Percentiles rank a stretch among this genome's conserved stretches.
Conservation (phyloP, 2,888 invertebrate species). For the Drosophila fulvimacula region DNA sequence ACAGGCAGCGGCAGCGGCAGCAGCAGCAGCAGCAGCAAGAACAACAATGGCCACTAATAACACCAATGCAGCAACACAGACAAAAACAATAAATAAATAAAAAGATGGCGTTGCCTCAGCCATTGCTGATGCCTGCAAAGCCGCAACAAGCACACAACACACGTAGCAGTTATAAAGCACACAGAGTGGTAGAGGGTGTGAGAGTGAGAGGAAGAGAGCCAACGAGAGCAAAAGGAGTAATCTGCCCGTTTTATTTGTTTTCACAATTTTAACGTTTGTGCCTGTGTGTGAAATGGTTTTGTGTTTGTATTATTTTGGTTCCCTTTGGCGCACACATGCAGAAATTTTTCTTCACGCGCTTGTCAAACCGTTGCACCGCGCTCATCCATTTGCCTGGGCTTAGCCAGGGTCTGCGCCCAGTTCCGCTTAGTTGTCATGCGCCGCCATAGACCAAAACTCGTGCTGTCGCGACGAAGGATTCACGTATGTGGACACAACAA, state of each 20-base stretch:
- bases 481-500: conserved; percentile 71
- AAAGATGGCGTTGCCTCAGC: conserved; percentile 69
- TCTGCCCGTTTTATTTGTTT: conserved; percentile 72
- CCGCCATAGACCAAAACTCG: conserved; percentile 69
- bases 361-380: conserved; percentile 77
- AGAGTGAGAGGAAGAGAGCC: background rate
- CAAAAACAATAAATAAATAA: conserved; percentile 78
- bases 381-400: conserved; percentile 68
- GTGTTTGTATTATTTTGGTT: conserved; percentile 34
- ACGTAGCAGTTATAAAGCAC: conserved; percentile 69
- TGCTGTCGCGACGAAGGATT: conserved; percentile 43
- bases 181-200: background rate
- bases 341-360: conserved; percentile 77
- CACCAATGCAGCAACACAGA: conserved; percentile 77
- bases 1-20: conserved; percentile 15
- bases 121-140: conserved; percentile 71
- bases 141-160: conserved; percentile 65
- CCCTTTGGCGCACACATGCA: conserved; percentile 66
- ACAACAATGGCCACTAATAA: conserved; percentile 65
- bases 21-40: conserved; percentile 28
- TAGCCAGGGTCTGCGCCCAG: conserved; percentile 33
- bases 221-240: conserved; percentile 42
- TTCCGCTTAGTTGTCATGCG: conserved; percentile 71
- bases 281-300: conserved; percentile 35
- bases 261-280: conserved; percentile 61